A percentile compares a stretch with the other conserved stretches of the same genome.
Conservation (phyloP, 2,113 vertebrate genomes). For the Erpornis zantholeuca region DNA sequence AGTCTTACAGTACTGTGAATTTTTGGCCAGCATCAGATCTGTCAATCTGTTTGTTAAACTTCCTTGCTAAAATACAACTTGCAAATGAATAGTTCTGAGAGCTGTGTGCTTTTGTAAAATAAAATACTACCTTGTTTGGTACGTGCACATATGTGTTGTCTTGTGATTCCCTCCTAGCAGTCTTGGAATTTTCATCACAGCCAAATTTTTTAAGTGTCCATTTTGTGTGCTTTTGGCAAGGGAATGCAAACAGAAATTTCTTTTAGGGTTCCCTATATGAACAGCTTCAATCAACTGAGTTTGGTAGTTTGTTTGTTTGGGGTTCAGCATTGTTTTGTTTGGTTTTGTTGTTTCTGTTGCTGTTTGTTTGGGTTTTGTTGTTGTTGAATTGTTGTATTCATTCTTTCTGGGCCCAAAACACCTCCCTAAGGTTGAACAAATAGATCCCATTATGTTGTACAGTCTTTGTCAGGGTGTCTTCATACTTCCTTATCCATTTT, state of each 20-base stretch:
- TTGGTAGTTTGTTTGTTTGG: neutral
- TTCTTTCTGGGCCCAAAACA: neutral
- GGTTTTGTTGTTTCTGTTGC: neutral
- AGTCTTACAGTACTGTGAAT: neutral
- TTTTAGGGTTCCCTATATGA: neutral
- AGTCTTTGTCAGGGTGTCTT: neutral
- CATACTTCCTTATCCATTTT: neutral
- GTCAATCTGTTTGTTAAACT: neutral
- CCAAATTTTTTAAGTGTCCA: neutral
- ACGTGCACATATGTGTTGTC: rapidly evolving
- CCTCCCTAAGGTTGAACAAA: neutral
- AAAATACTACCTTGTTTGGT: neutral
- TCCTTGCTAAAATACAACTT: neutral
- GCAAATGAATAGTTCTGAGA: neutral
- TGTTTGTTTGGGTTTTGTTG: neutral
- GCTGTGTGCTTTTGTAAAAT: neutral
- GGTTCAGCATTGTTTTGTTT: neutral
- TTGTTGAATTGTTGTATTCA: neutral
- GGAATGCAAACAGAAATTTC: neutral
- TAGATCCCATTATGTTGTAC: neutral
- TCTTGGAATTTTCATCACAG: neutral
- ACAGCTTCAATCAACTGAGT: neutral
- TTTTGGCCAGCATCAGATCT: neutral
- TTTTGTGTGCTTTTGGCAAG: neutral
- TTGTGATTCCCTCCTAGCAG: neutral